Percentiles rank a stretch among this genome's conserved stretches.
These are phyloP conservation scores for Standfussiana lucernea DNA, from an alignment of 2,888 invertebrate genomes.

Conservation along the genomic window DNA sequence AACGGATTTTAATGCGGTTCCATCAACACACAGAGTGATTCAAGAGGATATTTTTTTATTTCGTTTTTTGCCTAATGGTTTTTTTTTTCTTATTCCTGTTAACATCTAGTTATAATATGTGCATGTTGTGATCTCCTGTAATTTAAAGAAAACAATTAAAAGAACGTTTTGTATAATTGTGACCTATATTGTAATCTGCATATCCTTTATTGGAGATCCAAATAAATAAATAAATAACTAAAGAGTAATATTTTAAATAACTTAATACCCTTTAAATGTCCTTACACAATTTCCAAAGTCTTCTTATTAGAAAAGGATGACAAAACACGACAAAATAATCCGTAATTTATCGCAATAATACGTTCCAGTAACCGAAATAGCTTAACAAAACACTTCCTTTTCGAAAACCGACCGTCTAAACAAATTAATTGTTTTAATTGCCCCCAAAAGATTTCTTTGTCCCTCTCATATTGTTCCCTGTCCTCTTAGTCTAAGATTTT, in stretches of 20 bases:
- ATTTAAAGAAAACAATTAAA: no score
- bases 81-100: no score
- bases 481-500: slow-evolving; percentile 67
- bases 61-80: no score
- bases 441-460: slow-evolving; percentile 61
- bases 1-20: no score
- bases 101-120: no score
- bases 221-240: no score
- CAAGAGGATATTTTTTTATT: no score
- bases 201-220: no score
- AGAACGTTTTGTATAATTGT: no score
- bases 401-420: slow-evolving; percentile 23
- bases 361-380: neutral
- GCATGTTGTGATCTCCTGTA: no score
- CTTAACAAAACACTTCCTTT: slow-evolving; percentile 32
- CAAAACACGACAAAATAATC: slow-evolving; percentile 29
- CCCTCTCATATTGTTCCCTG: slow-evolving; percentile 53
- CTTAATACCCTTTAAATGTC: neutral
- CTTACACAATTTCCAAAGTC: neutral
- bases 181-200: no score
- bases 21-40: no score
- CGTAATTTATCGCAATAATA: slow-evolving; percentile 14
- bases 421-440: slow-evolving; percentile 60
- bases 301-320: neutral
- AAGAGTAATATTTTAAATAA: neutral